Conservation (phyloP, 2,113 vertebrate species). For the Platysternon megacephalum region DNA sequence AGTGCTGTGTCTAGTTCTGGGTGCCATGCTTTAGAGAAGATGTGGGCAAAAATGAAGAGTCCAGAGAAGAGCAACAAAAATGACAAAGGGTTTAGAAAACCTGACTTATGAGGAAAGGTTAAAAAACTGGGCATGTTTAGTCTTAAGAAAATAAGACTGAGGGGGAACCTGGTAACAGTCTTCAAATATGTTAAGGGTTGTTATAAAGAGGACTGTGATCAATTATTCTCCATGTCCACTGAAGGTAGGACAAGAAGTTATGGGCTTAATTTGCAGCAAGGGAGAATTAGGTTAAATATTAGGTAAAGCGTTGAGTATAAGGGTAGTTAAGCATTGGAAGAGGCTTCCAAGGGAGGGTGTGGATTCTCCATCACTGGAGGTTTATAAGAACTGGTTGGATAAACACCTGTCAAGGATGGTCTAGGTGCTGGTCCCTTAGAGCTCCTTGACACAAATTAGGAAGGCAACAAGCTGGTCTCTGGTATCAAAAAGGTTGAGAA, state of each 20-base stretch:
- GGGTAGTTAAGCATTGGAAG: neutral
- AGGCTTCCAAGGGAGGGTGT: neutral
- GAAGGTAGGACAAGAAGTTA: neutral
- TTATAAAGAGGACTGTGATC: neutral
- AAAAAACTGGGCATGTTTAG: too few relatives aligned
- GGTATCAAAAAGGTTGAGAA: neutral
- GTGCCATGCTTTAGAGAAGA: too few relatives aligned
- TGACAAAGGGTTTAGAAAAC: too few relatives aligned
- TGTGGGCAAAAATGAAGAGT: too few relatives aligned
- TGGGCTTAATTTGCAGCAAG: neutral
- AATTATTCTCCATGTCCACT: neutral
- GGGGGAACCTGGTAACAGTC: neutral
- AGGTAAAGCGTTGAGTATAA: neutral
- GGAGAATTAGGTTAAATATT: neutral
- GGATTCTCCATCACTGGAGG: neutral
- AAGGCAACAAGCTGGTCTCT: too few relatives aligned
- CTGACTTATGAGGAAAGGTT: too few relatives aligned
- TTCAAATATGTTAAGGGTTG: neutral
- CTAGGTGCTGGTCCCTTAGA: neutral
- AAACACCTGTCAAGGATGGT: neutral
- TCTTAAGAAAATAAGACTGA: too few relatives aligned
- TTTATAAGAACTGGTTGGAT: neutral
- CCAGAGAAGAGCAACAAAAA: too few relatives aligned
- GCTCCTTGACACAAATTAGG: too few relatives aligned
- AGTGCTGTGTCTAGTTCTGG: too few relatives aligned